Base-by-base conservation (phyloP, 2,113 vertebrate species). In the Chrysemys picta region DNA sequence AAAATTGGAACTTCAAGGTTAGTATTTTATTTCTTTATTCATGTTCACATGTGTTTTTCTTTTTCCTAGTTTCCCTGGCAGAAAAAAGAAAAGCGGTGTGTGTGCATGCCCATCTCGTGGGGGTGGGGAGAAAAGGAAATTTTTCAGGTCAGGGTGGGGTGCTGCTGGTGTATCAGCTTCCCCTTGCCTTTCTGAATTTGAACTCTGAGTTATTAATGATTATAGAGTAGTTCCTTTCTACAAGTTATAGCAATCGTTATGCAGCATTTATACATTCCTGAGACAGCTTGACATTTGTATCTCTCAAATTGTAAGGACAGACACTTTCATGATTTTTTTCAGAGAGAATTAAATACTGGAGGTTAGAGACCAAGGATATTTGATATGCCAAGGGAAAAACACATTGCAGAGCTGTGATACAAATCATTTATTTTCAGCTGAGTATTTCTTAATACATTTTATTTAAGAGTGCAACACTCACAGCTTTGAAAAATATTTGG, bases 401-500 rank as follows among this genome's bases (percentile, higher is more conserved):
- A 69, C 1, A 1, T 94, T 85, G 75, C 76, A 50, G 84, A 93
- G 50, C 53, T 85, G 4, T 19, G 85, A 86, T 65, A 94, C 59
- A 93, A 97, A 94, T 12, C 52, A 82, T 57, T 82, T 94, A n/a
- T 94, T 97, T 95, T 83, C n/a, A 80, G 78, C 17, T 56, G 1
- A 80, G 31, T 90, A 31, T 82, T 93, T 91, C 75, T 27, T 91
- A 52, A 42, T 92, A 72, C 89, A 95, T 90, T 80, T 84, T 9
- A 79, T 91, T 96, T 75, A 95, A 94, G 57, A 89, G 49, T 87
- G 25, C 84, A 88, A 9, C 81, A 47, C 3, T 22, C 3, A 6
- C 79, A 93, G 76, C 78, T 95, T 95, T 6, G 47, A 89, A 93
- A 93, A 91, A 35, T 75, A 16, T 76, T 96, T 89, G 89, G 6